These are phyloP conservation scores for Henricia sp. DNA, from an alignment of 53 echinoderm and acorn worm genomes.

Conservation along the genomic window DNA sequence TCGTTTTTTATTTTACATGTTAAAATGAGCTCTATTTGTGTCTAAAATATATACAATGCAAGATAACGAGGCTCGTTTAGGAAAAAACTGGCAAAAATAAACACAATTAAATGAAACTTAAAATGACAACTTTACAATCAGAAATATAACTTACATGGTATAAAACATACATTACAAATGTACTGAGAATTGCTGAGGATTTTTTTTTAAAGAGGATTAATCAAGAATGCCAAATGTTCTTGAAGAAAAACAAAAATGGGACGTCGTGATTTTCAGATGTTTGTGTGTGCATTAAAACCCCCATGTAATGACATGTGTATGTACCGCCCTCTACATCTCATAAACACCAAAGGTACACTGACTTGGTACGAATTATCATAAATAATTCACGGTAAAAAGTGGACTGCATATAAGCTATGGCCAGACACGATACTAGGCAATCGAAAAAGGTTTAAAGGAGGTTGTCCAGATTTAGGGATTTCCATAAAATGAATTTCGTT, in stretches of 20 bases:
- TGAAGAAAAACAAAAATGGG: not conserved
- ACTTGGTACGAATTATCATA: too few relatives aligned
- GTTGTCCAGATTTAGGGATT: too few relatives aligned
- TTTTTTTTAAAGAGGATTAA: too few relatives aligned
- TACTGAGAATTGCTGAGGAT: conserved; percentile 12
- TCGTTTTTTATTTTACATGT: conserved; percentile 37
- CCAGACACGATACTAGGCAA: too few relatives aligned
- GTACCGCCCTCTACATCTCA: too few relatives aligned
- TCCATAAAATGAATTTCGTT: too few relatives aligned
- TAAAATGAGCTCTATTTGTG: conserved; percentile 63
- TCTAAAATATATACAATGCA: conserved; percentile 64
- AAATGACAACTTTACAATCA: conserved; percentile 41
- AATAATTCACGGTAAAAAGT: too few relatives aligned
- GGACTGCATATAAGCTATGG: too few relatives aligned
- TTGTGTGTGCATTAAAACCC: not conserved
- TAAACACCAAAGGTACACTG: too few relatives aligned
- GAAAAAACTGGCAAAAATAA: conserved; percentile 54
- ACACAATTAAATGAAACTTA: conserved; percentile 54
- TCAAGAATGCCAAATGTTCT: too few relatives aligned
- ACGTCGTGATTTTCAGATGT: not conserved
- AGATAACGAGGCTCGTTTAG: conserved; percentile 42
- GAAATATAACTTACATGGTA: conserved; percentile 56
- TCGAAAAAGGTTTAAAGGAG: too few relatives aligned
- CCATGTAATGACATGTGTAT: not conserved
- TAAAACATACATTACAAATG: conserved; percentile 59